Conservation (phyloP, 2,113 vertebrate species). For the Phaethon lepturus region DNA sequence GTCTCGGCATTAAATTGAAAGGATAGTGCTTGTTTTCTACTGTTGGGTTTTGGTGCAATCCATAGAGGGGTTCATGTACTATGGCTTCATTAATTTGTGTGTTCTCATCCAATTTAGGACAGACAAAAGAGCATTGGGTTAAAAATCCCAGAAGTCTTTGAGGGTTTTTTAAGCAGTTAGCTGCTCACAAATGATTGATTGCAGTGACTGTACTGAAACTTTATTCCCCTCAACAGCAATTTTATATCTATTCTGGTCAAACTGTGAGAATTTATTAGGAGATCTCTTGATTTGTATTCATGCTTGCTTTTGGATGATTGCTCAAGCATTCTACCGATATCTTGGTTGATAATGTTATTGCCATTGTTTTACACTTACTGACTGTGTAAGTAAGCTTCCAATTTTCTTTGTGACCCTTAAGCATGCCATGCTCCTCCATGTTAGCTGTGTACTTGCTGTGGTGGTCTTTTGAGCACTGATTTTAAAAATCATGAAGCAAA, state of each 20-base stretch:
- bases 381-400: background rate
- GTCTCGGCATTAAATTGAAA: background rate
- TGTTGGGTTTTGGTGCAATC: background rate
- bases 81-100: background rate
- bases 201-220: background rate
- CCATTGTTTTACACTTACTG: background rate
- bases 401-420: background rate
- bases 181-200: background rate
- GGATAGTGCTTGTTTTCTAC: background rate
- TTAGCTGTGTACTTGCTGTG: background rate
- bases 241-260: background rate
- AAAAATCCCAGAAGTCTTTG: slow-evolving; percentile 2
- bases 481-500: background rate
- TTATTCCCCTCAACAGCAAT: background rate
- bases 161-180: background rate
- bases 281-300: background rate
- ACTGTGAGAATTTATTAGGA: background rate
- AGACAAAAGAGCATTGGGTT: background rate
- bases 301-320: background rate
- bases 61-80: background rate
- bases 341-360: background rate
- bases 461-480: background rate
- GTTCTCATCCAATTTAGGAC: background rate
- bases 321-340: background rate
- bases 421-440: background rate